These are phyloP conservation scores for Andricus quercusramuli DNA, from an alignment of 2,888 invertebrate species.

Conservation along the genomic window DNA sequence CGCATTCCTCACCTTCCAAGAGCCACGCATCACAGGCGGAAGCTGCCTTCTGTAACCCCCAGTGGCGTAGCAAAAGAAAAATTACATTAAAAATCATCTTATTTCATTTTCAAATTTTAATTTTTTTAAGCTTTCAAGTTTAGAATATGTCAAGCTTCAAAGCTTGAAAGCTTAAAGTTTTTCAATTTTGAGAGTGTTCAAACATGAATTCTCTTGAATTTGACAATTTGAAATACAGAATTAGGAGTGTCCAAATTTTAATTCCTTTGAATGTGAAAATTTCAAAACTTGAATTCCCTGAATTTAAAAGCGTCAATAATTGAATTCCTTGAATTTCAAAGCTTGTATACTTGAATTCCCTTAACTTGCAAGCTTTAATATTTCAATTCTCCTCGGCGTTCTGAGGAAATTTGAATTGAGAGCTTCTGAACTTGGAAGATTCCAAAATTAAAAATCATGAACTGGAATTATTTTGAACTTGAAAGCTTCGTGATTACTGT, in stretches of 20 bases:
- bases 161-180: neutral
- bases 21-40: slow-evolving; percentile 2
- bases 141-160: neutral
- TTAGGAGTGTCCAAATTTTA: neutral
- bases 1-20: neutral
- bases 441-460: no score
- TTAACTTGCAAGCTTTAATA: neutral
- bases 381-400: neutral
- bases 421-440: no score
- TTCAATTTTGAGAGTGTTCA: neutral
- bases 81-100: neutral
- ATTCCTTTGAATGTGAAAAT: no score
- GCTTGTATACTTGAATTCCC: no score
- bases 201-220: no score
- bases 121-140: neutral
- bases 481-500: no score
- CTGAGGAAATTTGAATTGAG: neutral
- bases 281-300: no score
- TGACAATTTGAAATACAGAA: no score
- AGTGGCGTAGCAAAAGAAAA: slow-evolving; percentile 15
- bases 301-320: no score
- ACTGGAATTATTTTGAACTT: no score
- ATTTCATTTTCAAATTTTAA: neutral
- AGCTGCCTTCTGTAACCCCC: slow-evolving; percentile 11
- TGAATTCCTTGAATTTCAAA: no score